Evolutionary conservation across 2,113 vertebrate species (phyloP).

Genomic region (Protobothrops mucrosquamatus): DNA sequence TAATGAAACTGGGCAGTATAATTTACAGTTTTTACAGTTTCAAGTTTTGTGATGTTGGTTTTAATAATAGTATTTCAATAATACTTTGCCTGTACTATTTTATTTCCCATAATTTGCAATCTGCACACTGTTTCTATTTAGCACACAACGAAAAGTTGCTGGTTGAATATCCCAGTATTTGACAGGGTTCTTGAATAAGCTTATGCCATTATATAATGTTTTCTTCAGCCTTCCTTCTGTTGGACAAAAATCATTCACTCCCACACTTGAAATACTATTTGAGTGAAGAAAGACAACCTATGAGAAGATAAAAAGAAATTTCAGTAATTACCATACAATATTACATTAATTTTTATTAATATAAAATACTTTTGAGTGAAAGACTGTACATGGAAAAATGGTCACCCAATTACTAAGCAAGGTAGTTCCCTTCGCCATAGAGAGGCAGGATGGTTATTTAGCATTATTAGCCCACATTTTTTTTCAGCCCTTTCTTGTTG

Average conservation of each 20-base stretch:
- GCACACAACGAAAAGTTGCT: constrained; percentile 88
- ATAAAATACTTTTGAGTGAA: constrained; percentile 38
- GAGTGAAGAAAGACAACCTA: constrained; percentile 93
- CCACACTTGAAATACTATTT: constrained; percentile 88
- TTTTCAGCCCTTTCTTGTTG: constrained; percentile 93
- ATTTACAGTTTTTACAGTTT: constrained; percentile 53
- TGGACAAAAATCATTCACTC: constrained; percentile 94
- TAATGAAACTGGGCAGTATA: constrained; percentile 48
- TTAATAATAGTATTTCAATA: constrained; percentile 26
- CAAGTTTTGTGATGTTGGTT: constrained; percentile 67
- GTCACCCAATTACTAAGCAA: constrained; percentile 10
- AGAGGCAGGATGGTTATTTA: constrained; percentile 55
- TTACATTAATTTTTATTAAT: constrained; percentile 55
- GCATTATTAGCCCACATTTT: constrained; percentile 75
- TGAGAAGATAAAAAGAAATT: constrained; percentile 17
- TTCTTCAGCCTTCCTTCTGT: constrained; percentile 77
- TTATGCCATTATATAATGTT: constrained; percentile 87
- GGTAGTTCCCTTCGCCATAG: constrained; percentile 54
- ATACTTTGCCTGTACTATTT: constrained; percentile 23
- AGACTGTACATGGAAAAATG: constrained; percentile 25
- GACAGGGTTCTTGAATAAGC: constrained; percentile 91
- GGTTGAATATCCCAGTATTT: constrained; percentile 94
- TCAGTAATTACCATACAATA: not conserved
- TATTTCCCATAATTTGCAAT: constrained; percentile 88
- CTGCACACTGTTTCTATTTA: constrained; percentile 84